Evolutionary conservation across 2,888 invertebrate genomes (phyloP), one percentile per base, ranked within the genome.

Genomic region (Agrenia bidenticulata): DNA sequence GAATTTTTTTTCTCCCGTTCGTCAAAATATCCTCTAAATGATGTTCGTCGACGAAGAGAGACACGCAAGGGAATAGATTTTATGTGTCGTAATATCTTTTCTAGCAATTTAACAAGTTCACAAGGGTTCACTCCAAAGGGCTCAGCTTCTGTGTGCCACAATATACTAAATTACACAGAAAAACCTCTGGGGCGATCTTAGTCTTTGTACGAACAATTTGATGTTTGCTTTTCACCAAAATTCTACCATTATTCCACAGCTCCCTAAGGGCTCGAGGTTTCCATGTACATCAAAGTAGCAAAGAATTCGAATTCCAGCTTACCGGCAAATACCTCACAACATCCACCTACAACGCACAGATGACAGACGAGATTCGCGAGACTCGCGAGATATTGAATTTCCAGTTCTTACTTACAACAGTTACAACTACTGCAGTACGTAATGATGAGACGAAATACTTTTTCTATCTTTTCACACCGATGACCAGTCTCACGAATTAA

Each of bases 41-140:
- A 45, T 45, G 45, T 17, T 45, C 17, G 4, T 45, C 17, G 45
- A 32, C 32, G 45, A 45, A 15, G n/a, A 19, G n/a, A 19, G n/a
- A 45, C 45, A 45, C 45, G n/a, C 51, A 51, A 23, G 51, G 51
- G 51, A 51, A 24, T 21, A 23, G 4, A 51, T 51, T 23, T 51
- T 51, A 51, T 51, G 21, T 51, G 51, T 51, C 51, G 23, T 19
- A 23, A 51, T 51, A 51, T 51, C 24, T 13, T 51, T 24, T 45
- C 51, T 24, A 51, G 51, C 51, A 51, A 51, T 51, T 51, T 51
- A 51, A 24, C 51, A 51, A 24, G 24, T 51, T 51, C 51, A 51
- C 51, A 23, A 19, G 19, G 23, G 13, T 7, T 17, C 24, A 21
- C 7, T 11, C 51, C 13, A 23, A 19, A 51, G 13, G 24, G 23